Conservation (phyloP, 2,888 invertebrate species). For the Protonemura montana region DNA sequence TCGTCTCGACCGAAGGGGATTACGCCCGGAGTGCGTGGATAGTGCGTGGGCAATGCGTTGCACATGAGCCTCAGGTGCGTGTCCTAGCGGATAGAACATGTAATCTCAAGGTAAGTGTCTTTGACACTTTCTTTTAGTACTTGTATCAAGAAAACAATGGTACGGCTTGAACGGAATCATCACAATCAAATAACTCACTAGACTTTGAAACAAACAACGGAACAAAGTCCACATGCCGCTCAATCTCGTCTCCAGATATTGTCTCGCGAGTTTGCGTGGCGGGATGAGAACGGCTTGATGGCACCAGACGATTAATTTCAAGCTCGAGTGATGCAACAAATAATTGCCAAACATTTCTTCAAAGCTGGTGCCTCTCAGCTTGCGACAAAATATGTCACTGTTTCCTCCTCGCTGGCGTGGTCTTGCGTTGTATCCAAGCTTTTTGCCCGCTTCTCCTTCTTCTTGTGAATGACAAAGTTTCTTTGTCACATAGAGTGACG, state of each 20-base stretch:
- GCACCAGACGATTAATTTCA: not conserved
- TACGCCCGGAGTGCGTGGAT: not conserved
- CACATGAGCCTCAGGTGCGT: not conserved
- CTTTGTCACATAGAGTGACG: not conserved
- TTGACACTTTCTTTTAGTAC: not conserved
- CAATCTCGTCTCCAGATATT: not conserved
- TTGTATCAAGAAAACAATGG: not conserved
- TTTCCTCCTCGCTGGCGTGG: not conserved
- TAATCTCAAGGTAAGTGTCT: not conserved
- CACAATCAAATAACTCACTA: not conserved
- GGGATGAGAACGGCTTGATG: not conserved
- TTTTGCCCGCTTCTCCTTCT: not conserved
- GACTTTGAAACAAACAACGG: not conserved
- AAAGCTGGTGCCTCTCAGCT: not conserved
- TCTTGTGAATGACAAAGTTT: constrained; percentile 5
- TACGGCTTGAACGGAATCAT: not conserved
- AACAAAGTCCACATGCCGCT: not conserved
- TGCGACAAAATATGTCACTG: not conserved
- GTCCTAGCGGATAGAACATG: not conserved
- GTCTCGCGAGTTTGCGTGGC: not conserved
- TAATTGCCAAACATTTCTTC: constrained; percentile 1
- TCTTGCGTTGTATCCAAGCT: not conserved
- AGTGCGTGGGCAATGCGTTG: not conserved
- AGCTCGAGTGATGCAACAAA: not conserved
- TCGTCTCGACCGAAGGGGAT: not conserved